phyloP scores from a whole-genome alignment of 2,797 vertebrate species.

The Chloroceryle amazona region DNA sequence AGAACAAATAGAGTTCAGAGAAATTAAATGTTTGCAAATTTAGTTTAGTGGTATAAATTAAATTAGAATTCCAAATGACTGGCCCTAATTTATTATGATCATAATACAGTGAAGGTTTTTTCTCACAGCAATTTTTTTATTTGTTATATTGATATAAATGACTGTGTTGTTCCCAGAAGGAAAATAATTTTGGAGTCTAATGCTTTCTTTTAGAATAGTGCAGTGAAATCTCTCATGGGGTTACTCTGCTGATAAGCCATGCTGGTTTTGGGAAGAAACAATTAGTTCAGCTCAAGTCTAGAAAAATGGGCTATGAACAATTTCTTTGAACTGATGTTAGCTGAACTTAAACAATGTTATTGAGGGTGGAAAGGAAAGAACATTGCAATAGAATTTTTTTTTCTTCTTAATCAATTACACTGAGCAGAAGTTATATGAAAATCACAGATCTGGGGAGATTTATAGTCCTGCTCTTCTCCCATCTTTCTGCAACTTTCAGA shows the following conservation, averaged over 20 bases:
- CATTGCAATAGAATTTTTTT: not conserved
- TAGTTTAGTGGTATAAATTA: not conserved
- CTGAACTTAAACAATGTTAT: not conserved
- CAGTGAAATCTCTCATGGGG: not conserved
- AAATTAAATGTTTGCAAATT: conserved; percentile 21
- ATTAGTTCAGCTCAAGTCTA: not conserved
- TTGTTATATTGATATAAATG: conserved; percentile 18
- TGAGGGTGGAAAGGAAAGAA: not conserved
- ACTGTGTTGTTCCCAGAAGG: conserved; percentile 1
- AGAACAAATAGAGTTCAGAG: conserved; percentile 18
- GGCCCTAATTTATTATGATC: not conserved
- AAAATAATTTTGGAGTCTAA: conserved; percentile 11
- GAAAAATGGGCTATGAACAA: not conserved
- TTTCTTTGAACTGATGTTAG: not conserved
- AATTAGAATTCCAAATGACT: not conserved
- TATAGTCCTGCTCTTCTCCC: not conserved
- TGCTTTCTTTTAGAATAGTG: not conserved
- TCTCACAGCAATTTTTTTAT: conserved; percentile 43
- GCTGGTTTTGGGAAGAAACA: not conserved
- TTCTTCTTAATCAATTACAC: not conserved
- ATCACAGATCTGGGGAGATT: not conserved
- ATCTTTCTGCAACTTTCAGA: not conserved
- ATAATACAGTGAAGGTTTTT: conserved; percentile 16
- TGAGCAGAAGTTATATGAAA: not conserved
- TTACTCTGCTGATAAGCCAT: not conserved